Base-by-base conservation (phyloP, 30 jellyfish, hydroid and myxozoan species). In the Pelagia noctiluca region DNA sequence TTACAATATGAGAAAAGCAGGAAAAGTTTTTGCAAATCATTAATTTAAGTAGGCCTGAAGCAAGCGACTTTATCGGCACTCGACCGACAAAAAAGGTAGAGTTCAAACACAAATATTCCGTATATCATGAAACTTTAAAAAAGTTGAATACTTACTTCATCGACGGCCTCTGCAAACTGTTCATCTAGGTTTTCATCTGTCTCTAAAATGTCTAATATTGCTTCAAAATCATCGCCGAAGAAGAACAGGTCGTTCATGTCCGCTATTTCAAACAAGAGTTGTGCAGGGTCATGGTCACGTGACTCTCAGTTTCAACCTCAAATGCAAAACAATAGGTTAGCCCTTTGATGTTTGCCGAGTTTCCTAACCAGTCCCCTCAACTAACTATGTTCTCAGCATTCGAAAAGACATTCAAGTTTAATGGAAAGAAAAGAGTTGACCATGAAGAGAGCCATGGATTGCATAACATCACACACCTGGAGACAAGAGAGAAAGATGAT, bases 311-410 rank as follows among this genome's bases (percentile, higher is more conserved):
- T 33, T 53, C 69, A 53, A 53, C 3, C 3, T 3, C 69, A 13
- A 53, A 53, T 19, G 18, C 69, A 53, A 53, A 47, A 47, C 61
- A 47, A 47, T n/a, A n/a, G n/a, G n/a, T n/a, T n/a, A n/a, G n/a
- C n/a, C n/a, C n/a, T n/a, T n/a, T n/a, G n/a, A n/a, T n/a, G n/a
- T n/a, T n/a, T n/a, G n/a, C n/a, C n/a, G n/a, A n/a, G n/a, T n/a
- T n/a, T n/a, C n/a, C n/a, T n/a, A n/a, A n/a, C n/a, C n/a, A n/a
- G n/a, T n/a, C n/a, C n/a, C n/a, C n/a, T n/a, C n/a, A n/a, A n/a
- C n/a, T n/a, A n/a, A n/a, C n/a, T n/a, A n/a, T n/a, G n/a, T 48
- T 36, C 0, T 38, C 83, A 71, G n/a, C 83, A 71, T 71, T 67
- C 48, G 22, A 38, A 1, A 48, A 38, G 69, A 71, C 83, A 2